Evolutionary conservation across 2,113 vertebrate genomes (phyloP), one percentile per base, ranked within the genome.

Genomic region (Forbesichthys papilliferus): DNA sequence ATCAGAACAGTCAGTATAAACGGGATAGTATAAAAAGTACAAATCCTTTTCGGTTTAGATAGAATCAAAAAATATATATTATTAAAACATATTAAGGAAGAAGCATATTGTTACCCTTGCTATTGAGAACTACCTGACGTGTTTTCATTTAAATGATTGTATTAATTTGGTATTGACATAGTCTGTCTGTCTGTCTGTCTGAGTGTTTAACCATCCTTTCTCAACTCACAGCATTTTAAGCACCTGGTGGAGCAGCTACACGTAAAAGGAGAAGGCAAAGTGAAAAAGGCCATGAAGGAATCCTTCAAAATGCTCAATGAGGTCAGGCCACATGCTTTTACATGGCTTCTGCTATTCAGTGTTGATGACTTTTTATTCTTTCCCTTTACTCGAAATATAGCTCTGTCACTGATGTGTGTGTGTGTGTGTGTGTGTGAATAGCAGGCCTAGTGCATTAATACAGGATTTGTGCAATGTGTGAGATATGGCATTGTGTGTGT

Each of bases 231-330:
- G 97, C 97, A 99, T 80, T 98, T 99, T 88, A 99, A 99, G 82
- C 91, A 95, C 64, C 88, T 98, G 78, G 93, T 98, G 48, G 92
- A 95, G 0, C 92, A 92, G n/a, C 84, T 99, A 61, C 93, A 96
- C 63, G 95, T 96, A 54, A 98, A 96, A 89, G 97, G 97, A 52
- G 93, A 97, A 65, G 96, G 96, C 3, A 93, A 94, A 7, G 95
- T 98, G 75, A 94, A 85, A 78, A 95, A 93, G 59, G 97, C 95
- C 46, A 92, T 99, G 91, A 93, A 87, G 6, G 97, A 98, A 73
- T 95, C 96, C 64, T 99, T 99, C 84, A 92, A 91, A 85, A 95
- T 99, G 84, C 92, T 99, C 49, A 93, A 94, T 33, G 92, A 96
- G 96, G 97, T 98, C 36, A 63, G 85, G 27, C 27, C 27, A 27